Evolutionary conservation across 2,888 invertebrate species (phyloP).

Genomic region (Ophraella communa): DNA sequence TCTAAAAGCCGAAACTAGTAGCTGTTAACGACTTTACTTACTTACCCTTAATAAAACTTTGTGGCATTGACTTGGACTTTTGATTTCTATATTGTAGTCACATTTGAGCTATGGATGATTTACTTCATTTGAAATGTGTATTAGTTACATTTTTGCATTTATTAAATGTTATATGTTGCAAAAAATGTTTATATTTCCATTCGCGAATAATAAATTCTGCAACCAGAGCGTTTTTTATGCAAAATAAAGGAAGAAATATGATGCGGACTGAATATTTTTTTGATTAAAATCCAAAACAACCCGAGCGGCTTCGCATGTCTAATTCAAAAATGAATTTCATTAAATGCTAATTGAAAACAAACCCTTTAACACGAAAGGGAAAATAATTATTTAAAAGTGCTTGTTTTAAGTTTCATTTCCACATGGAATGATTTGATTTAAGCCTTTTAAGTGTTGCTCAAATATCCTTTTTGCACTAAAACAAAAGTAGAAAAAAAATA

Average conservation of each 20-base stretch:
- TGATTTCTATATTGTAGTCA: too few relatives aligned
- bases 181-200: neutral
- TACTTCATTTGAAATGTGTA: too few relatives aligned
- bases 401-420: conserved; percentile 33
- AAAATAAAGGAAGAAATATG: neutral
- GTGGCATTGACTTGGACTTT: too few relatives aligned
- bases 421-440: conserved; percentile 19
- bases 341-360: conserved; percentile 33
- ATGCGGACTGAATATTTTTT: neutral
- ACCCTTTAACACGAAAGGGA: conserved; percentile 14
- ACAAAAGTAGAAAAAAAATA: too few relatives aligned
- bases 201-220: neutral
- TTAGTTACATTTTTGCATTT: too few relatives aligned
- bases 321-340: conserved; percentile 31
- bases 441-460: conserved; percentile 9
- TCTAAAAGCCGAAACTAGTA: too few relatives aligned
- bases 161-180: too few relatives aligned
- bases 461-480: neutral
- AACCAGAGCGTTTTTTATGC: neutral
- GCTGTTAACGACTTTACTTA: too few relatives aligned
- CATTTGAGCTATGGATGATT: too few relatives aligned
- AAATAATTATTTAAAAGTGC: conserved; percentile 31
- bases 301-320: conserved; percentile 25
- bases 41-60: too few relatives aligned
- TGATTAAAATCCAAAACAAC: conserved; percentile 2